phyloP scores from a whole-genome alignment of 1,140 invertebrate genomes.

The Microplitis demolitor region DNA sequence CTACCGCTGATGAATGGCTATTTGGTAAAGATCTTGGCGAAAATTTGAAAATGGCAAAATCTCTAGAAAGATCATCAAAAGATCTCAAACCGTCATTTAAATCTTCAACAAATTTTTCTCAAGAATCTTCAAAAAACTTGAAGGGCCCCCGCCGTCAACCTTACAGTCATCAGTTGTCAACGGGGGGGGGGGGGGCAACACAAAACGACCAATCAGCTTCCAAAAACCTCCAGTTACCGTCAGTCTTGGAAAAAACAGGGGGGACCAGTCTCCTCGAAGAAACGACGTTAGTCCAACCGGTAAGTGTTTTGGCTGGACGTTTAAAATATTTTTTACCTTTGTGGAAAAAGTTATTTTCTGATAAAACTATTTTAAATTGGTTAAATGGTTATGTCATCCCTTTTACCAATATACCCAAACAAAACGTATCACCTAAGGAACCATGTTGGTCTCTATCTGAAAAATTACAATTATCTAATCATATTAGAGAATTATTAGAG shows the following conservation, averaged over 20 bases:
- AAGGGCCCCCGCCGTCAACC: not conserved
- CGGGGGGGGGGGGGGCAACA: not conserved
- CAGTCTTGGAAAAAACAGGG: not conserved
- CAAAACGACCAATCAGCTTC: not conserved
- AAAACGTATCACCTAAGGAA: not conserved
- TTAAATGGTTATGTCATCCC: too few species aligned
- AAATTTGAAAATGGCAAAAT: too few species aligned
- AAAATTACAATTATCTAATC: not conserved
- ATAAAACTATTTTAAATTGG: constrained; percentile 13
- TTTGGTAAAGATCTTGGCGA: too few species aligned
- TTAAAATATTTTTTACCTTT: constrained; percentile 4
- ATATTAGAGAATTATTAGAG: too few species aligned
- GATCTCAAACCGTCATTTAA: too few species aligned
- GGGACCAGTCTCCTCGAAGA: not conserved
- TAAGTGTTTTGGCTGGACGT: constrained; percentile 18
- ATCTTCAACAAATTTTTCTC: too few species aligned
- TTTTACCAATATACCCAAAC: not conserved
- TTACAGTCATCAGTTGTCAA: not conserved
- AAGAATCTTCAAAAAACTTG: constrained; percentile 11
- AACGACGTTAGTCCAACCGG: not conserved
- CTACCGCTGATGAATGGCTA: too few species aligned
- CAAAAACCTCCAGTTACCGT: not conserved
- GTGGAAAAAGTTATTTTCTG: constrained; percentile 14
- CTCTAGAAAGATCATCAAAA: too few species aligned
- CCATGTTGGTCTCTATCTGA: not conserved